Percentiles rank a stretch among this genome's conserved stretches.
Evolutionary conservation across 2,113 vertebrate species (phyloP).

Genomic region (Mastomys coucha): DNA sequence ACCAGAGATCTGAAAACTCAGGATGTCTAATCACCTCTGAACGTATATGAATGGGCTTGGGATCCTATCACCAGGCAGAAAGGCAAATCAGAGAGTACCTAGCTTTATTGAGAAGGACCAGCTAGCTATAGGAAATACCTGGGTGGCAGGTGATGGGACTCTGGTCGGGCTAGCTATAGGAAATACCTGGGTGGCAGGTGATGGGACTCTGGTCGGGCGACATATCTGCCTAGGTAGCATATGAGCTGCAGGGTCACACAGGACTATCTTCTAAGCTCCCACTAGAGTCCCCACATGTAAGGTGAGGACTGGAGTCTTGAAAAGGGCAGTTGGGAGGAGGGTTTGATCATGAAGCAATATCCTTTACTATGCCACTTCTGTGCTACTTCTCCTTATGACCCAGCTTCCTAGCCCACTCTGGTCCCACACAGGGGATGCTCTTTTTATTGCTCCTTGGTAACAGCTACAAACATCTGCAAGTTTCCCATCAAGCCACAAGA

Average conservation of each 20-base stretch:
- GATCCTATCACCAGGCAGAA: not conserved
- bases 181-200: not conserved
- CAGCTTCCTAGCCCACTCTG: not conserved
- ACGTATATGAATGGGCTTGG: not conserved
- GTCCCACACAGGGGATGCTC: not conserved
- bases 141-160: not conserved
- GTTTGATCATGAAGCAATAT: not conserved
- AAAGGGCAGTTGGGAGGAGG: not conserved
- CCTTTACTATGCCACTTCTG: not conserved
- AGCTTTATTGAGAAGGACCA: not conserved
- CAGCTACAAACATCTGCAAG: not conserved
- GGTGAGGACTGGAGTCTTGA: not conserved
- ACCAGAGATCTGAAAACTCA: not conserved
- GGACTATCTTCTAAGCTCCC: not conserved
- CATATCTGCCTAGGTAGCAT: not conserved
- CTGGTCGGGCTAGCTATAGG: not conserved
- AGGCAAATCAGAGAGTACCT: not conserved
- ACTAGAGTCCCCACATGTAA: not conserved
- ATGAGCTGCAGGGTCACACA: not conserved
- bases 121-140: not conserved
- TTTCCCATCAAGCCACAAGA: not conserved
- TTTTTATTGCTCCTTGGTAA: not conserved
- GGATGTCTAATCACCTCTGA: not conserved
- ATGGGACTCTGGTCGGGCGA: not conserved
- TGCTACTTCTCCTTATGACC: not conserved